Evolutionary conservation across 2,888 invertebrate species (phyloP), one percentile per base, ranked within the genome.

Genomic region (Ptilodon capucinus): DNA sequence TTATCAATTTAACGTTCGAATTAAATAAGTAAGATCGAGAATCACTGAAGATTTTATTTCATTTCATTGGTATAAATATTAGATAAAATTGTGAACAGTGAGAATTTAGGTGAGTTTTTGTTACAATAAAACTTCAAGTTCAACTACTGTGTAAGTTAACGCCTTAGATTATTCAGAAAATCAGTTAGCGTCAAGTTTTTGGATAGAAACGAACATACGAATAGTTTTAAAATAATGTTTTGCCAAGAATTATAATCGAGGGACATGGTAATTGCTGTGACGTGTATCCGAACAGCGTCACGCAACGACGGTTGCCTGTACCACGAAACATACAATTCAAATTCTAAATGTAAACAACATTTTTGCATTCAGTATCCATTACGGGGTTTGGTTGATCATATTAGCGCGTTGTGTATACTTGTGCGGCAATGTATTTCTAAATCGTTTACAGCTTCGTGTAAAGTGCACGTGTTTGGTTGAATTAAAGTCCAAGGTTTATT

Each of bases 281-380:
- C 86, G 83, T 78, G 75, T 69, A 56, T 61, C 48, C 56, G 51
- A 68, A 68, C 64, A 65, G 71, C 79, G 88, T 86, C 86, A 89
- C 84, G 89, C 84, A 76, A 81, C 82, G 81, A 60, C 70, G 83
- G 57, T 52, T 71, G 74, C 82, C 81, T 82, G 84, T 84, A 84
- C 84, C 81, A 81, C 75, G 76, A 68, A 68, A 74, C 71, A 73
- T 76, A 74, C 71, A 68, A 73, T 63, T 63, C 61, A 61, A 63
- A 68, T 69, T 70, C 67, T 60, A 58, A 66, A 56, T 46, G 59
- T 58, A 60, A n/a, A n/a, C 54, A 58, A 60, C 58, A 59, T 69
- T 71, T 68, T 65, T 64, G 71, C 68, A 55, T 64, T 51, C 63
- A 46, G 51, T 60, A 62, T 74, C 69, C 75, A 75, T 69, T 54